These are phyloP conservation scores for Gasterosteus nipponicus DNA, from an alignment of 2,113 vertebrate species.

Conservation along the genomic window DNA sequence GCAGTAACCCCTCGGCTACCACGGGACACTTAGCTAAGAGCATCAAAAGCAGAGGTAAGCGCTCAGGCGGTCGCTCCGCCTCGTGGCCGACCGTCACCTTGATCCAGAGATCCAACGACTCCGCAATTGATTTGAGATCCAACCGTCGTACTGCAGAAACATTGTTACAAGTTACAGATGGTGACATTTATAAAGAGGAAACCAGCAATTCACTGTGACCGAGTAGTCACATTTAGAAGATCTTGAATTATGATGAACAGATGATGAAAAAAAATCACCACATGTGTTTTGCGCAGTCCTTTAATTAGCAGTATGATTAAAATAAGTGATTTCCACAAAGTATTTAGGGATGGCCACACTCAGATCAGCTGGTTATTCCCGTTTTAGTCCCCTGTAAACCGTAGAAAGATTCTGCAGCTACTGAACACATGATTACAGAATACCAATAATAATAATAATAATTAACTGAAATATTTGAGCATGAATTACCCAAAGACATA, in stretches of 20 bases:
- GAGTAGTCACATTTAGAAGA: slow-evolving; percentile 21
- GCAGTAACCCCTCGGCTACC: slow-evolving; percentile 53
- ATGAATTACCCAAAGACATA: not conserved
- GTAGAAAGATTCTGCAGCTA: not conserved
- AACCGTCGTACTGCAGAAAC: slow-evolving; percentile 32
- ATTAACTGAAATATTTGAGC: not conserved
- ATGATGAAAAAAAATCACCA: slow-evolving; percentile 19
- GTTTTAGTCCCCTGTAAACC: not conserved
- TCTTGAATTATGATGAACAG: slow-evolving; percentile 21
- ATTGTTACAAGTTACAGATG: slow-evolving; percentile 27
- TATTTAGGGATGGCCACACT: not conserved
- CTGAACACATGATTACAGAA: not conserved
- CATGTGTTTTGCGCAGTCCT: slow-evolving; percentile 3
- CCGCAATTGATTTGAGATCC: slow-evolving; percentile 42
- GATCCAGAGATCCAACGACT: slow-evolving; percentile 51
- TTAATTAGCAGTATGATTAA: slow-evolving; percentile 8
- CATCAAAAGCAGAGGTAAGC: slow-evolving; percentile 66
- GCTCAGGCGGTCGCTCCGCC: slow-evolving; percentile 36
- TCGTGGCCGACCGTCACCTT: slow-evolving; percentile 37
- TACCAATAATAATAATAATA: too few relatives aligned
- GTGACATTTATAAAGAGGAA: slow-evolving; percentile 28
- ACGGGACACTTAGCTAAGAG: slow-evolving; percentile 62
- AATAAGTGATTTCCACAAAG: not conserved
- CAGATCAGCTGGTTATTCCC: not conserved
- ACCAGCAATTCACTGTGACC: slow-evolving; percentile 13